These are phyloP conservation scores for Monochamus alternatus DNA, from an alignment of 2,888 invertebrate species.

Conservation along the genomic window DNA sequence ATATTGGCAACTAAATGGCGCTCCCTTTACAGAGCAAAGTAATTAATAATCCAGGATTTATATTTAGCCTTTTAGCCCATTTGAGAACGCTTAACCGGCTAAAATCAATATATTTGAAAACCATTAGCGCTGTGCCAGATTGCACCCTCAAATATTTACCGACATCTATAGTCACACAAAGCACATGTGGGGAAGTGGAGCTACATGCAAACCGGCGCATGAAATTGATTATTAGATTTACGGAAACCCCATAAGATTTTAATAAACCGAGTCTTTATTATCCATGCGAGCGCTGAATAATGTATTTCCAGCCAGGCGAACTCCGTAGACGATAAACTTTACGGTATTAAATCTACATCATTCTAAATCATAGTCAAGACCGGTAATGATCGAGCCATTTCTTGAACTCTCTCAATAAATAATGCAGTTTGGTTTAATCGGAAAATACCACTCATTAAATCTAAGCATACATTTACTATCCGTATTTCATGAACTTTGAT, in stretches of 20 bases:
- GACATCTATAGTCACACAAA: conserved; percentile 21
- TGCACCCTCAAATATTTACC: conserved; percentile 24
- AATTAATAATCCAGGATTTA: conserved; percentile 8
- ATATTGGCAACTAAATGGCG: too few species aligned
- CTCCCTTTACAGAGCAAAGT: background rate
- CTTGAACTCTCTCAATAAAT: conserved; percentile 60
- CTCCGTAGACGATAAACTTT: conserved; percentile 55
- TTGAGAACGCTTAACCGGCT: background rate
- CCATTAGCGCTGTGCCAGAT: conserved; percentile 24
- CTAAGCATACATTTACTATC: conserved; percentile 56
- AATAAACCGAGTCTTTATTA: conserved; percentile 55
- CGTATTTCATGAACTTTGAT: conserved; percentile 51
- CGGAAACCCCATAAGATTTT: conserved; percentile 52
- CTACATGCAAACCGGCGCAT: conserved; percentile 21
- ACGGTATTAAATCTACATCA: conserved; percentile 61
- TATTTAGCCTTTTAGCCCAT: conserved; percentile 10
- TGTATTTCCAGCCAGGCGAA: conserved; percentile 51
- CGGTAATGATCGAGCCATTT: conserved; percentile 57
- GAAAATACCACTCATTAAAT: conserved; percentile 61
- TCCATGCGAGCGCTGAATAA: conserved; percentile 56
- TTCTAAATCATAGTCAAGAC: conserved; percentile 56
- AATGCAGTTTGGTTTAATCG: conserved; percentile 61
- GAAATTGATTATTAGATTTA: conserved; percentile 50
- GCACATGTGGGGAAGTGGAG: conserved; percentile 4
- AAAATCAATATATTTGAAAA: conserved; percentile 30